Evolutionary conservation across 64 coral and sea anemone genomes (phyloP), one percentile per base, ranked within the genome.

Genomic region (Dendrophyllia cribrosa): DNA sequence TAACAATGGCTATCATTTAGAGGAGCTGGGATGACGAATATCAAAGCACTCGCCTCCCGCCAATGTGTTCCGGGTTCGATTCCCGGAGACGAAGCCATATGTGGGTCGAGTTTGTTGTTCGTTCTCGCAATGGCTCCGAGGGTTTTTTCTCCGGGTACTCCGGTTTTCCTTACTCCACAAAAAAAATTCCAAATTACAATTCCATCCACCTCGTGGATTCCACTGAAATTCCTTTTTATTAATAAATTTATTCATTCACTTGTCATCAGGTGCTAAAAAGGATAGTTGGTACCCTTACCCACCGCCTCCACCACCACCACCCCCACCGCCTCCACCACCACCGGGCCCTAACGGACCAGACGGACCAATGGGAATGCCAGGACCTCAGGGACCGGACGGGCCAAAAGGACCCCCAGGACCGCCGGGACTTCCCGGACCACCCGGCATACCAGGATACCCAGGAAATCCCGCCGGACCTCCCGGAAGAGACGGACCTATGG

Each of bases 331-430:
- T 46, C 96, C 93, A 82, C 86, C 93, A 62, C 77, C 93, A 14
- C 96, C 96, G 15, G 96, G 96, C 11, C 96, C 93, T 19, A 77
- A 90, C 34, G 96, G 96, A 49, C 73, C 90, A 59, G 93, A 95
- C 72, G 96, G 96, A 80, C 93, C 96, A 50, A 91, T 95, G 80
- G 96, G 96, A 53, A 23, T 90, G 34, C 93, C 93, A 44, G 96
- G 96, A 67, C 82, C 90, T 43, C 90, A 69, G 26, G 96, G 96
- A 81, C 93, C 90, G 12, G 93, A 98, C 43, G 96, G 96, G 60
- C 93, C 96, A 52, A 95, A 98, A 87, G 96, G 96, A 7, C 93
- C 93, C 25, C 93, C 93, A 58, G 96, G 96, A 49, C 87, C 87
- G 22, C 96, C 96, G 2, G 94, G 94, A 60, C 94, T 92, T 23